A percentile compares a stretch with the other conserved stretches of the same genome.
These are phyloP conservation scores for Mellivora capensis DNA, from an alignment of 2,113 vertebrate species.

Conservation along the genomic window DNA sequence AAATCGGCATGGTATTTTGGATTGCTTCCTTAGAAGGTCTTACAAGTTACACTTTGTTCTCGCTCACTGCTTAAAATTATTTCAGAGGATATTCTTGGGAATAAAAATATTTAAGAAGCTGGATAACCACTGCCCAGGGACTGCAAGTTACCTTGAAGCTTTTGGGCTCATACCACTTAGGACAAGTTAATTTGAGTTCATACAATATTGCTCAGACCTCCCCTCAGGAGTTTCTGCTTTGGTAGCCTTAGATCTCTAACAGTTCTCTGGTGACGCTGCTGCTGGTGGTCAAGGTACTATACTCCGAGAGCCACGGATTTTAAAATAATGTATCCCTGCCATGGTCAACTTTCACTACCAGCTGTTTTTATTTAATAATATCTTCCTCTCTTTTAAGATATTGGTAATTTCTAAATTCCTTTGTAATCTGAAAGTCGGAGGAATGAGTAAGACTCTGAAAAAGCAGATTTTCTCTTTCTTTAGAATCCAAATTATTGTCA, in stretches of 20 bases:
- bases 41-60: not conserved
- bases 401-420: not conserved
- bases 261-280: not conserved
- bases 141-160: not conserved
- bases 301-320: not conserved
- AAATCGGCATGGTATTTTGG: not conserved
- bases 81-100: not conserved
- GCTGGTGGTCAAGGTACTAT: not conserved
- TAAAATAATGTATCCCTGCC: not conserved
- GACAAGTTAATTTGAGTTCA: conserved; percentile 5
- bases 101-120: conserved; percentile 31
- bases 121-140: not conserved
- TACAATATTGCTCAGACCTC: not conserved
- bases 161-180: not conserved
- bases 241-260: not conserved
- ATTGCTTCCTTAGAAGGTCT: not conserved
- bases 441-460: not conserved
- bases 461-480: not conserved
- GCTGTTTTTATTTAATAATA: conserved; percentile 15
- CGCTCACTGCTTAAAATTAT: conserved; percentile 16
- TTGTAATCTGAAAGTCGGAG: not conserved
- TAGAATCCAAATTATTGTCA: not conserved
- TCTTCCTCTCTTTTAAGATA: not conserved
- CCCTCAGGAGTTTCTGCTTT: not conserved
- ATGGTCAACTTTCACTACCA: not conserved